phyloP scores from a whole-genome alignment of 1,140 invertebrate species.

The Halictus rubicundus region DNA sequence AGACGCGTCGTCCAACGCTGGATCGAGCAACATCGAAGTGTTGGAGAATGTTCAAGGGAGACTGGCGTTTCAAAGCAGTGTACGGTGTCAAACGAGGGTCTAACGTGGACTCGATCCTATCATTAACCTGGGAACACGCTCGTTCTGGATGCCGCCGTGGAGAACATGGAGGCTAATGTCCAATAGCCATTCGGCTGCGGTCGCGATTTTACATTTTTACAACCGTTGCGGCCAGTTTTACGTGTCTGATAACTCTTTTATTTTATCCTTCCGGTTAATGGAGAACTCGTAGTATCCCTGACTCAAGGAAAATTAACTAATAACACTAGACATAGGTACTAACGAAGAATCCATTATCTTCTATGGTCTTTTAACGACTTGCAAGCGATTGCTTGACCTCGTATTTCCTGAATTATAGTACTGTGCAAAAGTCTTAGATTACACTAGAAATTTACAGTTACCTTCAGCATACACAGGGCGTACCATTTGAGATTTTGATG shows the following conservation, averaged over 20 bases:
- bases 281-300: background rate
- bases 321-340: background rate
- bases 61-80: slow-evolving; percentile 13
- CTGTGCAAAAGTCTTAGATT: too few species aligned
- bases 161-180: slow-evolving; percentile 5
- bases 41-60: background rate
- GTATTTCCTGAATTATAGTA: too few species aligned
- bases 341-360: background rate
- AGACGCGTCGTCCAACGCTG: background rate
- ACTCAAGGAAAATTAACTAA: slow-evolving; percentile 5
- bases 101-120: slow-evolving; percentile 2
- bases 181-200: background rate
- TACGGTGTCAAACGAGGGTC: slow-evolving; percentile 22
- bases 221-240: background rate
- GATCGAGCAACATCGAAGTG: background rate
- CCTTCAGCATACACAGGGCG: too few species aligned
- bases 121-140: background rate
- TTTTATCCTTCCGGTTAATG: background rate
- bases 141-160: background rate
- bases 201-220: background rate
- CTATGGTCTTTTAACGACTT: too few species aligned
- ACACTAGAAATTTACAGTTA: too few species aligned
- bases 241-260: background rate
- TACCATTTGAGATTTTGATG: too few species aligned
- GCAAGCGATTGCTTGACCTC: too few species aligned